Conservation (phyloP, 2,113 vertebrate species). For the Tragelaphus imberbis region DNA sequence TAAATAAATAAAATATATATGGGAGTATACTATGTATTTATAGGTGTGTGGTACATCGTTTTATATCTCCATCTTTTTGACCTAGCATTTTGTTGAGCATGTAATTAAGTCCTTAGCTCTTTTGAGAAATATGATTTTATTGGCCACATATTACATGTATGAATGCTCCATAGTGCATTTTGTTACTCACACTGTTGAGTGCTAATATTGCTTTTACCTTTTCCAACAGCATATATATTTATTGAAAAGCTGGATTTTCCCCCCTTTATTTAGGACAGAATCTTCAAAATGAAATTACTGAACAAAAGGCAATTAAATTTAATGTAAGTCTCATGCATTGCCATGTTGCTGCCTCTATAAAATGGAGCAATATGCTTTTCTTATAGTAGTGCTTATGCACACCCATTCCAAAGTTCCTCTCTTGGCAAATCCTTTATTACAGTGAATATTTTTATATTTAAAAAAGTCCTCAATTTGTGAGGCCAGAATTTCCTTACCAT, state of each 20-base stretch:
- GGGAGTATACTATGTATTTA: background rate
- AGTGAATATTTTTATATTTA: background rate
- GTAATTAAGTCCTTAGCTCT: background rate
- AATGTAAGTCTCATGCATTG: background rate
- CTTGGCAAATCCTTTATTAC: background rate
- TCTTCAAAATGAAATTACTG: background rate
- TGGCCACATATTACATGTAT: background rate
- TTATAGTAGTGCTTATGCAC: background rate
- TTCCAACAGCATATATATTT: background rate
- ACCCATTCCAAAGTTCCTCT: background rate
- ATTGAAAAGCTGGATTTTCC: background rate
- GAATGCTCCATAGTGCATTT: background rate
- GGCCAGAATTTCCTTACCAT: background rate
- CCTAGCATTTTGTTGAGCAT: background rate
- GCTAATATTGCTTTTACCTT: background rate
- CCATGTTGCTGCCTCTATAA: background rate
- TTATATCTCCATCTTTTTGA: background rate
- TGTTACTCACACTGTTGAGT: background rate
- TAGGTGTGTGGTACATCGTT: background rate
- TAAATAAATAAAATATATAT: background rate
- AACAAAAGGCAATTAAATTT: background rate
- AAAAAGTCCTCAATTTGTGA: background rate
- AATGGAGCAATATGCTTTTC: background rate
- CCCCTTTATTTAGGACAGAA: background rate
- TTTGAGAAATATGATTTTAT: background rate